A percentile compares a stretch with the other conserved stretches of the same genome.
These are phyloP conservation scores for Elephantulus edwardii DNA, from an alignment of 2,113 vertebrate genomes.

Conservation along the genomic window DNA sequence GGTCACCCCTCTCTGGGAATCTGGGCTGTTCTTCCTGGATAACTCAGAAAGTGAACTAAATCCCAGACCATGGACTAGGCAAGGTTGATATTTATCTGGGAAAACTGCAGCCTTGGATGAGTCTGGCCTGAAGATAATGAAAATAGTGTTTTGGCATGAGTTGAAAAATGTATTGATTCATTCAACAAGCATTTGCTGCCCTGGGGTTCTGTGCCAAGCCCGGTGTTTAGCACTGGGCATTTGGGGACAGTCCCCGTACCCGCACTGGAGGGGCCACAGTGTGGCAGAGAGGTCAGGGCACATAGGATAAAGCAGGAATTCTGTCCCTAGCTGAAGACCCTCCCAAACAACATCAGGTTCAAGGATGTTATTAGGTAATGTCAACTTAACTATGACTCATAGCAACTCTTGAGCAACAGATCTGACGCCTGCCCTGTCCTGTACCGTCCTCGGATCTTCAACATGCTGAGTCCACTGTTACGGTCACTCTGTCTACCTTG, in stretches of 20 bases:
- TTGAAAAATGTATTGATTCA: constrained; percentile 61
- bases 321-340: neutral
- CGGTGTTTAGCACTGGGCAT: neutral
- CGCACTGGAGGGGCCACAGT: neutral
- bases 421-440: too few relatives aligned
- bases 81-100: constrained; percentile 18
- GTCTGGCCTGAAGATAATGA: constrained; percentile 47
- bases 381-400: too few relatives aligned
- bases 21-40: neutral
- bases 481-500: too few relatives aligned
- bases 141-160: constrained; percentile 36
- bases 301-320: neutral
- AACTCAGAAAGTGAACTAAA: neutral
- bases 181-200: constrained; percentile 5
- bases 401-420: too few relatives aligned
- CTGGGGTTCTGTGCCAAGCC: neutral
- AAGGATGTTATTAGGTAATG: too few relatives aligned
- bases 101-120: neutral
- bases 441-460: too few relatives aligned
- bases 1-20: neutral
- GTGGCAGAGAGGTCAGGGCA: neutral
- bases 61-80: neutral
- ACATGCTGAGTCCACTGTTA: too few relatives aligned
- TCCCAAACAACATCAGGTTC: neutral
- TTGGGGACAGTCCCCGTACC: neutral